Base-by-base conservation (phyloP, 2,113 vertebrate genomes). In the Sardina pilchardus region DNA sequence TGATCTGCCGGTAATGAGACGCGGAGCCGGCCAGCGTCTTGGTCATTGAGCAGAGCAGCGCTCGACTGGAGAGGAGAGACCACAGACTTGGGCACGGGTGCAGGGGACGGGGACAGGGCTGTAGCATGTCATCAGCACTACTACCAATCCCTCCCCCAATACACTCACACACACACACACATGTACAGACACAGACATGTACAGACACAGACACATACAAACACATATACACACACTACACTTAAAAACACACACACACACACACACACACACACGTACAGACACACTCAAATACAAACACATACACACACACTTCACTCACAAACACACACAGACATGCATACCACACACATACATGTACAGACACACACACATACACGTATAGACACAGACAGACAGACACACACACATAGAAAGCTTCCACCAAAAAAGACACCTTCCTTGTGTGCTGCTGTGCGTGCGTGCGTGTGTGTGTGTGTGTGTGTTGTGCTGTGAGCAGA, bases 1-100 rank as follows among this genome's bases (percentile, higher is more conserved):
- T 93, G 92, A 94, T 93, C 90, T 88, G 86, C 82, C 90, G 88
- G 91, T 93, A 94, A 94, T 94, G 93, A 93, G 91, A 92, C 89
- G 90, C 93, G 92, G 89, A 92, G 91, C 90, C 92, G 91, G 86
- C 91, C 92, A 91, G 86, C 91, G 88, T 88, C 87, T 88, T 93
- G 93, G 92, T 93, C 93, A 93, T 90, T 92, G 93, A 93, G 88
- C 93, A 93, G 91, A 89, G 85, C 90, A 92, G 89, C 91, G 92
- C 91, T 87, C 91, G 89, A 88, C 90, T 85, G 90, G 88, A 91
- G 90, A 92, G 91, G 87, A 88, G 89, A 43, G 88, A 88, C 63
- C 89, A 84, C 90, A 47, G 81, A 85, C 83, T 87, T 87, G 83
- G 81, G 17, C 26, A 39, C 4, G 17, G 82, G 26, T 63, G 81